Percentiles rank a stretch among this genome's conserved stretches.
These are phyloP conservation scores for Catostylus mosaicus DNA, from an alignment of 30 jellyfish, hydroid and myxozoan genomes.

Conservation along the genomic window DNA sequence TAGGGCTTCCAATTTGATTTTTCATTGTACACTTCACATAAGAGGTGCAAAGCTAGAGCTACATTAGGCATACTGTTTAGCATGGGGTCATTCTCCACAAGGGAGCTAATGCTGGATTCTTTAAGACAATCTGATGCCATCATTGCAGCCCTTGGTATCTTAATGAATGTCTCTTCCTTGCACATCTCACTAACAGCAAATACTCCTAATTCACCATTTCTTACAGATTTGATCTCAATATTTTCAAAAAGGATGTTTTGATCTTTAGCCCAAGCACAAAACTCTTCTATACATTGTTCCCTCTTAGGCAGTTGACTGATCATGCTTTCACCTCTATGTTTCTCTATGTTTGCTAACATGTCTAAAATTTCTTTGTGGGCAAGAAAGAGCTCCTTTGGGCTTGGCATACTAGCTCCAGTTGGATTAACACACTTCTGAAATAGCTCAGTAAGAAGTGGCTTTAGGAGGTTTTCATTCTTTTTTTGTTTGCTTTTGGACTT, in stretches of 20 bases:
- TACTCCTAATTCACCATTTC: slow-evolving; percentile 36
- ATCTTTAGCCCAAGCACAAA: slow-evolving; percentile 31
- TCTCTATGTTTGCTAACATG: slow-evolving; percentile 25
- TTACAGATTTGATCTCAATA: slow-evolving; percentile 18
- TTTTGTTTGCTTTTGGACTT: slow-evolving; percentile 37
- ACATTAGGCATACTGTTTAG: slow-evolving; percentile 73
- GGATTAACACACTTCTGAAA: slow-evolving; percentile 59
- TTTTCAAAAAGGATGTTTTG: slow-evolving; percentile 16
- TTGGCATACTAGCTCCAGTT: slow-evolving; percentile 19
- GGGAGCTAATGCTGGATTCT: slow-evolving; percentile 22
- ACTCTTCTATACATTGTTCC: slow-evolving; percentile 35
- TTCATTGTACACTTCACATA: slow-evolving; percentile 37
- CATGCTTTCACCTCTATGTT: slow-evolving; percentile 4
- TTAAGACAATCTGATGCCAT: slow-evolving; percentile 37
- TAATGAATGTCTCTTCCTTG: slow-evolving; percentile 20
- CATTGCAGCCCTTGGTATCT: slow-evolving; percentile 52
- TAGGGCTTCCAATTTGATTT: slow-evolving; percentile 68
- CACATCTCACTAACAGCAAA: slow-evolving; percentile 24
- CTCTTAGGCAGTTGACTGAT: slow-evolving; percentile 18
- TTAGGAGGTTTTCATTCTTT: neutral
- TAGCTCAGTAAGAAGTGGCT: slow-evolving; percentile 26
- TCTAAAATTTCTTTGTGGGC: slow-evolving; percentile 45
- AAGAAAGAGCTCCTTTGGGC: slow-evolving; percentile 47
- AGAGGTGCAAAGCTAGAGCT: slow-evolving; percentile 58
- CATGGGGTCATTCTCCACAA: slow-evolving; percentile 60